A percentile compares a stretch with the other conserved stretches of the same genome.
phyloP scores from a whole-genome alignment of 2,113 vertebrate species.

The Lipotes vexillifer region DNA sequence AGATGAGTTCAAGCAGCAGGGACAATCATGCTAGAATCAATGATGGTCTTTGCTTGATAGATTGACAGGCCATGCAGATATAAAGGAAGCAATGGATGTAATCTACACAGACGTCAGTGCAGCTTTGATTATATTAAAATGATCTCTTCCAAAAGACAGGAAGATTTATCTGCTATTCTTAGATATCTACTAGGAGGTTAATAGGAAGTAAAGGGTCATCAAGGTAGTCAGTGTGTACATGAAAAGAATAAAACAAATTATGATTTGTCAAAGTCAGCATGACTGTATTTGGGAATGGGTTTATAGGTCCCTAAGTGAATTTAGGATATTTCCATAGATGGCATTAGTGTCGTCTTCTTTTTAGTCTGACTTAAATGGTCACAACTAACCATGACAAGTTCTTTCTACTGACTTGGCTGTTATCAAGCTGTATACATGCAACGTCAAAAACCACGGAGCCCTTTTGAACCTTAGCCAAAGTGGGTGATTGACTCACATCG shows the following conservation, averaged over 20 bases:
- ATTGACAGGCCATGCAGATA: neutral
- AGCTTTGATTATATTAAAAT: neutral
- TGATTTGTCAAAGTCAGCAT: neutral
- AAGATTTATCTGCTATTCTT: neutral
- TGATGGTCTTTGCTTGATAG: neutral
- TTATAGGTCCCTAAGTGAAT: neutral
- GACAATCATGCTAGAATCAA: neutral
- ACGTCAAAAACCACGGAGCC: neutral
- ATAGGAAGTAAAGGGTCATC: neutral
- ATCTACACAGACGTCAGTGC: neutral
- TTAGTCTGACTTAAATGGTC: neutral
- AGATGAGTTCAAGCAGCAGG: constrained; percentile 6
- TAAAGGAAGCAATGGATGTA: neutral
- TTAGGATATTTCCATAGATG: neutral
- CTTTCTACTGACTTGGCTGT: neutral
- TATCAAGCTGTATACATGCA: neutral
- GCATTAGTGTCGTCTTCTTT: neutral
- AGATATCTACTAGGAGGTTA: neutral
- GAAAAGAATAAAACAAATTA: constrained; percentile 24
- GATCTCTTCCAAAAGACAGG: neutral
- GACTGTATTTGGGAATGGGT: neutral
- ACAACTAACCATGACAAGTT: neutral
- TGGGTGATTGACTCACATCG: neutral
- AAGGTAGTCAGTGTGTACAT: neutral
- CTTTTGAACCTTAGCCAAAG: neutral